Evolutionary conservation across 2,888 invertebrate species (phyloP), one percentile per base, ranked within the genome.

Genomic region (Hanleya hanleyi): DNA sequence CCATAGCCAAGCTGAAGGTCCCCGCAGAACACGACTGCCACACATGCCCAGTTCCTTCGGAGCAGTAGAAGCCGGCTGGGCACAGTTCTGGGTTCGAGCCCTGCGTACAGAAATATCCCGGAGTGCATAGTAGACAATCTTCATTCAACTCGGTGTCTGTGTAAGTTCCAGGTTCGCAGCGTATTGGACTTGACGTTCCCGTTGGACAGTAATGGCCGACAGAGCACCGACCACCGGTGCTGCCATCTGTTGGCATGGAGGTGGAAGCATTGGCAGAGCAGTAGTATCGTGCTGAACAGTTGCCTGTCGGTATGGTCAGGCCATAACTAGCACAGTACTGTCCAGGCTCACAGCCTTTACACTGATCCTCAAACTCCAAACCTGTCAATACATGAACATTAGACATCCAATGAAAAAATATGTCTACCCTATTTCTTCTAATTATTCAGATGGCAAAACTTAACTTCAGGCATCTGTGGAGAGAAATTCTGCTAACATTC

Each of bases 11-110:
- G 69, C 85, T 86, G 74, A 83, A 89, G 0, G 88, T 89, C 1
- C 89, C 89, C 12, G 81, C 77, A 7, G 89, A 88, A 75, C 89
- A 89, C 0, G 83, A 72, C 71, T 84, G 78, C 85, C 85, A 84
- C n/a, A 81, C 80, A 64, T 79, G 77, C 5, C 87, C 87, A 7
- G 86, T 87, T 9, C 80, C 80, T 29, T 77, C 79, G 12, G 84
- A 86, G 57, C 87, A 87, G 77, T 83, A 87, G 73, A 81, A 87
- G 15, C 89, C 89, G 22, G 83, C 80, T 5, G 87, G 87, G 70
- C 89, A 89, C 15, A 77, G 72, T 50, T 81, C 71, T 1, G 85
- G 85, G 51, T 80, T 84, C 18, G 75, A 74, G 12, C 87, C 87
- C 41, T 82, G 80, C 12, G 78, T 80, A 69, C 89, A 89, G 79